phyloP scores from a whole-genome alignment of 2,797 vertebrate genomes.

The Pseudochromis fuscus region DNA sequence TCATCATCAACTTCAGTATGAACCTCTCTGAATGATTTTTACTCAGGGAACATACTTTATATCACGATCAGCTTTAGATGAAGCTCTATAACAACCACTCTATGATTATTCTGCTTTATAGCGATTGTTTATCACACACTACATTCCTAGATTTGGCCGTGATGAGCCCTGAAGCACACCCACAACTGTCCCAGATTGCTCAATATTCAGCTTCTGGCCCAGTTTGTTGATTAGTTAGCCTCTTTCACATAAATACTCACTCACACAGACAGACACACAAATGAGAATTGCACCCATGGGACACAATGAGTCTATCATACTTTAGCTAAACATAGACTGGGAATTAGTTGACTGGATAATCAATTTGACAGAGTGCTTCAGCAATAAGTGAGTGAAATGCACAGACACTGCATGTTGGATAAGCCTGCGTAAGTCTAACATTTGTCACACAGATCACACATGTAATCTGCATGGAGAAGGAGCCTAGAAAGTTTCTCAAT shows the following conservation, averaged over 20 bases:
- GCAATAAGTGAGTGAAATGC: constrained; percentile 79
- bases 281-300: constrained; percentile 82
- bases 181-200: constrained; percentile 74
- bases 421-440: constrained; percentile 64
- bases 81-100: constrained; percentile 38
- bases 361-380: constrained; percentile 80
- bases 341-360: constrained; percentile 84
- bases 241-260: constrained; percentile 81
- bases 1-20: constrained; percentile 14
- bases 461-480: constrained; percentile 55
- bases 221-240: constrained; percentile 79
- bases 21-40: constrained; percentile 18
- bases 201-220: constrained; percentile 77
- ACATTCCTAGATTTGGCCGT: constrained; percentile 47
- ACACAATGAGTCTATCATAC: constrained; percentile 84
- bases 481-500: constrained; percentile 37
- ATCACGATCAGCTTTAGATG: constrained; percentile 32
- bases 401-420: constrained; percentile 70
- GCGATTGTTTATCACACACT: constrained; percentile 59
- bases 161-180: constrained; percentile 61
- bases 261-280: constrained; percentile 84
- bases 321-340: constrained; percentile 85
- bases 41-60: constrained; percentile 21
- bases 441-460: constrained; percentile 71
- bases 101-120: constrained; percentile 50